Evolutionary conservation across 2,888 invertebrate genomes (phyloP).

Genomic region (Diadegma fenestrale): DNA sequence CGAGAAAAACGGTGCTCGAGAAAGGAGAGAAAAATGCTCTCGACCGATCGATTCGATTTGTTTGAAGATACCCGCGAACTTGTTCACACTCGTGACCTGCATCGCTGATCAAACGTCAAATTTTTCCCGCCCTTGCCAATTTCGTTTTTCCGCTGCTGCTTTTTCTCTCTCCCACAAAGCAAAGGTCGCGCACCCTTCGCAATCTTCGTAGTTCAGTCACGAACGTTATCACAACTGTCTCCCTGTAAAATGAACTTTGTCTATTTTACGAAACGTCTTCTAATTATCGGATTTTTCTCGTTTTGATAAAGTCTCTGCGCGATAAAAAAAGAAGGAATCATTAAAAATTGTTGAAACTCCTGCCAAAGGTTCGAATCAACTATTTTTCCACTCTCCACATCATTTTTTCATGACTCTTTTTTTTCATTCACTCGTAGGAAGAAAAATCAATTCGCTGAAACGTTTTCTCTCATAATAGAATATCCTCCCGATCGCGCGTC

Average conservation of each 20-base stretch:
- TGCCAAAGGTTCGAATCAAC: too few relatives aligned
- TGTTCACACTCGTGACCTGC: slow-evolving; percentile 64
- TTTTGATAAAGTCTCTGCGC: not conserved
- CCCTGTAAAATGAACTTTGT: slow-evolving; percentile 21
- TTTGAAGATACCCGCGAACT: slow-evolving; percentile 51
- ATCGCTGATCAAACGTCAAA: slow-evolving; percentile 54
- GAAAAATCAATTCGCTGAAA: not conserved
- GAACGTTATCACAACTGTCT: slow-evolving; percentile 52
- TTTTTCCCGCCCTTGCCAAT: slow-evolving; percentile 20
- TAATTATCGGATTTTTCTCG: slow-evolving; percentile 15
- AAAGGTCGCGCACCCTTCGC: slow-evolving; percentile 44
- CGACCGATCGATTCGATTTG: slow-evolving; percentile 56
- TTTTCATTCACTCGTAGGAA: not conserved
- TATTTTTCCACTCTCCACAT: too few relatives aligned
- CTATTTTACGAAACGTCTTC: slow-evolving; percentile 13
- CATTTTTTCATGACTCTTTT: too few relatives aligned
- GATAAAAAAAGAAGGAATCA: not conserved
- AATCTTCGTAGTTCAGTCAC: slow-evolving; percentile 48
- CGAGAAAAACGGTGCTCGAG: slow-evolving; percentile 2
- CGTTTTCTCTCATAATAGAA: not conserved
- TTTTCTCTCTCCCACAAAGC: slow-evolving; percentile 41
- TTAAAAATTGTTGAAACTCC: too few relatives aligned
- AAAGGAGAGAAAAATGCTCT: slow-evolving; percentile 18
- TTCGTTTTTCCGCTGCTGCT: not conserved
- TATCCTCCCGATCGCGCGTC: not conserved